Evolutionary conservation across 1,140 invertebrate species (phyloP), one percentile per base, ranked within the genome.

Genomic region (Drosophila pectinifera): DNA sequence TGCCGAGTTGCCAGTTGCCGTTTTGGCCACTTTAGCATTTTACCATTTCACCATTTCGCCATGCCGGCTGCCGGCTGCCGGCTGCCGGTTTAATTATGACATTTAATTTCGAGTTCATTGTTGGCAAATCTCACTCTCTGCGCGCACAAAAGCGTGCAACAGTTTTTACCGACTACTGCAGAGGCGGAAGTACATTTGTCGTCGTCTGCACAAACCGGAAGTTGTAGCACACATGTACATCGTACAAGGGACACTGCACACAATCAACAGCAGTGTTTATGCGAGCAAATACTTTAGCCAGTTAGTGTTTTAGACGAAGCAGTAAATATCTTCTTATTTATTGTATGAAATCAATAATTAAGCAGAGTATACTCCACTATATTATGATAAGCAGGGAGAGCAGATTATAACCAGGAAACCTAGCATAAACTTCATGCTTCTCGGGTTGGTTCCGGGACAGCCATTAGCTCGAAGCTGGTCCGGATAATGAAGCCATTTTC

Each of bases 401-500:
- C 5, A 36, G 2, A 3, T 14, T 1, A 8, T 6, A n/a, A 10
- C 0, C 5, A 16, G 20, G 22, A 49, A 22, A 6, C 10, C 3
- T 4, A 16, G 5, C 22, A 39, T 13, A 56, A 39, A 18, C 34
- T 28, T 28, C 5, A 24, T 22, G 28, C 7, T 24, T 22, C 18
- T 24, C 16, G 26, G 20, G 28, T 62, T 70, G 64, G 31, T 48
- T 78, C 54, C 64, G 59, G 49, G 48, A 4, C 11, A 56, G 45
- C 56, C 36, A 70, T 73, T 53, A 73, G 39, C 22, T 73, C 34
- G 48, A 20, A 61, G 67, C 38, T 36, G 34, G 43, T 16, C 46
- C 61, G 54, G 72, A 88, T 88, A 88, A 88, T 88, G 81, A 88
- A 88, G 75, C 72, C 76, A 89, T 88, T 83, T 80, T 61, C 34